Evolutionary conservation across 2,113 vertebrate species (phyloP).

Genomic region (Anser cygnoides): DNA sequence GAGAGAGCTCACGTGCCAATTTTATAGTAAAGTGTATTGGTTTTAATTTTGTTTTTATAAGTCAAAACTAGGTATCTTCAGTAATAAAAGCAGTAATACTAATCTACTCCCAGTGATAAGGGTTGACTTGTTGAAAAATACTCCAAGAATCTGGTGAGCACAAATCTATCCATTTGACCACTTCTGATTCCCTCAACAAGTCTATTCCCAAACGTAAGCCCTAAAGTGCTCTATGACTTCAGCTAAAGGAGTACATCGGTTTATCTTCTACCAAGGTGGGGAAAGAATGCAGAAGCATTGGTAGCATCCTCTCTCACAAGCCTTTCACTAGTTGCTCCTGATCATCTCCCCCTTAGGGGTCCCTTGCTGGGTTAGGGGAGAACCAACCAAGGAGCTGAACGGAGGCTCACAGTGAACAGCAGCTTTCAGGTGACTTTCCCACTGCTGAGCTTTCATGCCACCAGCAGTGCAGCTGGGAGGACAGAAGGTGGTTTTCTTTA

Average conservation of each 20-base stretch:
- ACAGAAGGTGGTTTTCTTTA: not conserved
- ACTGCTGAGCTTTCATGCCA: not conserved
- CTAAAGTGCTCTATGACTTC: not conserved
- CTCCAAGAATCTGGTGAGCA: not conserved
- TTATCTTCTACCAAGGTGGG: not conserved
- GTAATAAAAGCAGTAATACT: not conserved
- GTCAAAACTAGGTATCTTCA: not conserved
- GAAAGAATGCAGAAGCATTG: not conserved
- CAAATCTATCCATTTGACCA: not conserved
- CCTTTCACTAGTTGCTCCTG: not conserved
- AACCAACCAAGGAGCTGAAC: not conserved
- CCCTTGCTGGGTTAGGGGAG: not conserved
- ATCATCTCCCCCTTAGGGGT: not conserved
- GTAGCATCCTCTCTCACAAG: not conserved
- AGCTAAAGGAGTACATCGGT: not conserved
- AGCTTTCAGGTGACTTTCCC: not conserved
- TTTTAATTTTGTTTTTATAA: not conserved
- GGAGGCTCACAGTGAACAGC: not conserved
- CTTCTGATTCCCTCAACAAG: not conserved
- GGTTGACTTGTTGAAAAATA: not conserved
- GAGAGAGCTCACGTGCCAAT: not conserved
- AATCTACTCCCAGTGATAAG: not conserved
- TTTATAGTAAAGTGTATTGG: not conserved
- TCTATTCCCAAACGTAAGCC: not conserved
- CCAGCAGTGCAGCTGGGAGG: not conserved